Base-by-base conservation (phyloP, 1,140 invertebrate species). In the Pseudobourletiella spinata region DNA sequence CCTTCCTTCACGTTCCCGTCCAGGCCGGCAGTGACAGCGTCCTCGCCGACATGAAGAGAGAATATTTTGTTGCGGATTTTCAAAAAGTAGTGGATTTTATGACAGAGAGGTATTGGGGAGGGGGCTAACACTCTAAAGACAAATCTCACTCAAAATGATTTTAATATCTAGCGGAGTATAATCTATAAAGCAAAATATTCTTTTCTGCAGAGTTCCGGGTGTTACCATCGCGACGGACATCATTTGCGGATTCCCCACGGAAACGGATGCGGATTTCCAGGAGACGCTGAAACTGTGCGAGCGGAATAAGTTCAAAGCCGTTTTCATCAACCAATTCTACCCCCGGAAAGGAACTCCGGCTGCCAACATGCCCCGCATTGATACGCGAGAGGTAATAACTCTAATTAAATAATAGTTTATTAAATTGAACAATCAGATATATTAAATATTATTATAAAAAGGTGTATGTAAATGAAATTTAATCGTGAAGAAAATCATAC, bases 281-380 rank as follows among this genome's bases (percentile, higher is more conserved):
- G 84, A 93, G 59, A 97, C 94, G 0, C 78, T 96, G 80, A 74
- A 78, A 2, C 76, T 99, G 0, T 93, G 95, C 71, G 74, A 78
- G 57, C 85, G 92, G 72, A 94, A 96, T 72, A 84, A 86, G 69
- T 99, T 99, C 75, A 88, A 94, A 0, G 89, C 86, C 70, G 78
- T 99, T 2, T 98, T 96, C 74, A 98, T 98, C 61, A 98, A 99
- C 77, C 95, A 98, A 76, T 99, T 95, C 76, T 99, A 90, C 71
- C 90, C 95, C 0, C 76, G 96, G 50, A 92, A 94, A 0, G 94
- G 94, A 0, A 99, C 95, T 0, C 92, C 92, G 0, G 95, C 95
- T 4, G 93, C 93, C 6, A 84, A 85, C 71, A 88, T 99, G 86
- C 76, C 79, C 4, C 82, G 86, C 71, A 80, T 91, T 57, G 86